These are phyloP conservation scores for Callionymus lyra DNA, from an alignment of 2,113 vertebrate genomes.

Conservation along the genomic window DNA sequence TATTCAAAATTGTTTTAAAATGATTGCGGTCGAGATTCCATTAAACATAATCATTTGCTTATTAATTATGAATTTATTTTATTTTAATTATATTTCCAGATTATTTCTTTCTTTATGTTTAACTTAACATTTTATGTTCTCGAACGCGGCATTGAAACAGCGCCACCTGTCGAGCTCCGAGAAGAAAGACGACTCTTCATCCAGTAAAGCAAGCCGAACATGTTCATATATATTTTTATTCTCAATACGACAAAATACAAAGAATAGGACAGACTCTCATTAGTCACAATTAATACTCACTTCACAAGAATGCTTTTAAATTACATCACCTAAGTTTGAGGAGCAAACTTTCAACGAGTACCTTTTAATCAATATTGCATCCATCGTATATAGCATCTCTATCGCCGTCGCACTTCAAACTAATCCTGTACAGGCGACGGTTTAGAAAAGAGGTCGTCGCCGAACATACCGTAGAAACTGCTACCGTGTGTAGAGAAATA, in stretches of 20 bases:
- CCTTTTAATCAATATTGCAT: conserved; percentile 82
- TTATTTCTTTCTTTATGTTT: too few species aligned
- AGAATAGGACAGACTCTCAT: conserved; percentile 97
- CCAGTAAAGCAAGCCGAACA: conserved; percentile 50
- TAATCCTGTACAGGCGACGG: conserved; percentile 59
- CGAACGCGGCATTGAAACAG: too few species aligned
- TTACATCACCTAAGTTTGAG: conserved; percentile 71
- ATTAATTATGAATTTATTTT: too few species aligned
- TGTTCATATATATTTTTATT: conserved; percentile 81
- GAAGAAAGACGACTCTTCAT: too few species aligned
- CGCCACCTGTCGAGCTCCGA: too few species aligned
- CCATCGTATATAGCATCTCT: conserved; percentile 68
- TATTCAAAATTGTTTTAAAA: too few species aligned
- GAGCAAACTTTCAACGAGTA: conserved; percentile 81
- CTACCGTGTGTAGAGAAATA: conserved; percentile 61
- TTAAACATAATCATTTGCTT: too few species aligned
- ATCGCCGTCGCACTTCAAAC: conserved; percentile 64
- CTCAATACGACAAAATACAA: conserved; percentile 99
- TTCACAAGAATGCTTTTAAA: conserved; percentile 85
- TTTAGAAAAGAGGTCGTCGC: conserved; percentile 60
- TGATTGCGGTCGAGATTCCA: too few species aligned
- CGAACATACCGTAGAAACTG: conserved; percentile 65
- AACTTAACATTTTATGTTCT: too few species aligned
- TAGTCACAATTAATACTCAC: conserved; percentile 98
- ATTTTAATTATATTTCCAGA: too few species aligned